Evolutionary conservation across 1,140 invertebrate genomes (phyloP), one percentile per base, ranked within the genome.

Genomic region (Papilio polytes): DNA sequence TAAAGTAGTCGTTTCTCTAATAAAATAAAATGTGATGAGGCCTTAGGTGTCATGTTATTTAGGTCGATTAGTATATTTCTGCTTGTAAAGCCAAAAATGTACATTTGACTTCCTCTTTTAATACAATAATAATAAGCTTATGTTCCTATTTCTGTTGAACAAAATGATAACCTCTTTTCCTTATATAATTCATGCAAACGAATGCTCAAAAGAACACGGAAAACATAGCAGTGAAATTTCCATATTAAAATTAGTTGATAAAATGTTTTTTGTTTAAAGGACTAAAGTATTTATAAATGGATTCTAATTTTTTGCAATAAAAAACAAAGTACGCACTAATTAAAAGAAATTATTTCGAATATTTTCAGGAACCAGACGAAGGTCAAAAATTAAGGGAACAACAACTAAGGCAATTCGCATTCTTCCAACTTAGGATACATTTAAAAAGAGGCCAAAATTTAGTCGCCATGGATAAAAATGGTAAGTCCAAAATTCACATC

Each of bases 391-490:
- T 96, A 66, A 95, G 97, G 83, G 97, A 98, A 94, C 95, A 97
- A 74, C 96, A 97, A 51, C 93, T 98, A 81, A 95, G 97, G 82
- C 97, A 98, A 92, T 97, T 98, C 96, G 97, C 98, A 63, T 99
- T 99, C 95, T 99, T 98, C 95, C 97, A 98, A 91, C 96, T 99
- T 63, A 97, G 98, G 83, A 96, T 99, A 83, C 97, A 98, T 94
- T 96, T 99, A 79, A 97, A 97, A 88, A 96, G 97, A 90, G 99
- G 98, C 63, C 96, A 97, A 89, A 98, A 99, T 93, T 96, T 99
- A 86, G 97, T 98, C 31, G 98, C 98, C 36, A 98, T 98, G 96
- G 98, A 99, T 94, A 98, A 98, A 94, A 98, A 98, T 95, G 99
- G 98, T 99, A 95, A 96, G 96, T 86, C 18, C n/a, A n/a, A 51